Evolutionary conservation across 1,140 invertebrate genomes (phyloP).

Genomic region (Hydropsyche tenuis): DNA sequence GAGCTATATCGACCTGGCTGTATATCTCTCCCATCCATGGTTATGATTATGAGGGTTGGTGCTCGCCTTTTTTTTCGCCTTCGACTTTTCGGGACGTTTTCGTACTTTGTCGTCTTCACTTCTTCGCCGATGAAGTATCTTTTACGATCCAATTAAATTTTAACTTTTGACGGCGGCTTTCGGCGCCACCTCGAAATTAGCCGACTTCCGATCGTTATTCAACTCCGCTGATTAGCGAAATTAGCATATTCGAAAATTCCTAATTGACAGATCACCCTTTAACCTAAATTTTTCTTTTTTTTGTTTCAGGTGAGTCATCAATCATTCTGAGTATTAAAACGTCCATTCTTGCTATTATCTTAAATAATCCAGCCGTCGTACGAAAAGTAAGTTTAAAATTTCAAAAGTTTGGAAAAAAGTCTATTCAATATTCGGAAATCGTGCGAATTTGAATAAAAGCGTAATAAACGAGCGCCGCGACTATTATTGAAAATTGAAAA

Average conservation of each 20-base stretch:
- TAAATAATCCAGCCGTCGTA: too few species aligned
- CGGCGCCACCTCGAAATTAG: neutral
- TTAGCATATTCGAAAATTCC: neutral
- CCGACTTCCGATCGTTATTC: neutral
- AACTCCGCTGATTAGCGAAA: constrained; percentile 17
- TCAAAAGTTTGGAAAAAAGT: too few species aligned
- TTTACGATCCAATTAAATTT: constrained; percentile 29
- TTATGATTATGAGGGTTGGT: constrained; percentile 22
- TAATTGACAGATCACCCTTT: neutral
- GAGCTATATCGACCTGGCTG: constrained; percentile 19
- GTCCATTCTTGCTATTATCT: too few species aligned
- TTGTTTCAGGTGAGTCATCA: constrained; percentile 3
- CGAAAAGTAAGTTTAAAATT: too few species aligned
- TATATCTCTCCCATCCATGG: constrained; percentile 16
- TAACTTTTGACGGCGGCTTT: constrained; percentile 3
- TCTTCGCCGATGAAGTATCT: constrained; percentile 5
- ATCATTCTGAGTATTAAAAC: too few species aligned
- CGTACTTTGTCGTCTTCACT: neutral
- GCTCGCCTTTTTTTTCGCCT: neutral
- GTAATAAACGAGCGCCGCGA: too few species aligned
- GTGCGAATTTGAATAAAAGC: too few species aligned
- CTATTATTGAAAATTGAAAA: constrained; percentile 11
- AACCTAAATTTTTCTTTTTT: neutral
- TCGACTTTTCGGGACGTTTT: neutral
- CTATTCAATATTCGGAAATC: too few species aligned